phyloP scores from a whole-genome alignment of 2,888 invertebrate species.

The Cephus pulcher region DNA sequence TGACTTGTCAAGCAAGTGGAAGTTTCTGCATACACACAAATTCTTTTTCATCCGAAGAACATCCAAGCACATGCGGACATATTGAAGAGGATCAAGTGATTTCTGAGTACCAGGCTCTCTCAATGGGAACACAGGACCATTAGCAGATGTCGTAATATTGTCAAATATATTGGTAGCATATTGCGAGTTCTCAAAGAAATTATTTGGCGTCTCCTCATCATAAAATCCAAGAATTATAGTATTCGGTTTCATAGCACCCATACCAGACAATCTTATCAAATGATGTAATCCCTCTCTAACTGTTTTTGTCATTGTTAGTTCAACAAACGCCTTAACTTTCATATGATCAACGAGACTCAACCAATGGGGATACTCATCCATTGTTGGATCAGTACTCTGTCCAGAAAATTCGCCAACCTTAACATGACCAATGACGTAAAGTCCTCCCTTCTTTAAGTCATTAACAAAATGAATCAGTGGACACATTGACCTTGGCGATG shows the following conservation, averaged over 20 bases:
- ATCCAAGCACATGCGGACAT: slow-evolving; percentile 88
- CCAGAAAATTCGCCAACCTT: slow-evolving; percentile 73
- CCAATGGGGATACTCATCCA: slow-evolving; percentile 89
- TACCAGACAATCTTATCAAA: slow-evolving; percentile 88
- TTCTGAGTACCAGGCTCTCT: slow-evolving; percentile 66
- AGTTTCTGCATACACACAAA: slow-evolving; percentile 92
- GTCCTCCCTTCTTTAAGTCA: slow-evolving; percentile 94
- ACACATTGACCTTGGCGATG: slow-evolving; percentile 89
- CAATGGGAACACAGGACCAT: slow-evolving; percentile 70
- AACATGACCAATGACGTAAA: slow-evolving; percentile 90
- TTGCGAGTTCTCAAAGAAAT: slow-evolving; percentile 77
- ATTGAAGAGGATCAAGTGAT: slow-evolving; percentile 73
- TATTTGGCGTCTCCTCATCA: slow-evolving; percentile 79
- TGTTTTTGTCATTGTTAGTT: slow-evolving; percentile 87
- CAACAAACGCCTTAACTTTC: slow-evolving; percentile 96
- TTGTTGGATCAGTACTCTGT: slow-evolving; percentile 75
- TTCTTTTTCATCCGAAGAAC: slow-evolving; percentile 94
- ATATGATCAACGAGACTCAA: slow-evolving; percentile 93
- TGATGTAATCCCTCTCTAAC: slow-evolving; percentile 94
- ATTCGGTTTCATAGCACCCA: slow-evolving; percentile 99
- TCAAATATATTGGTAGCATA: slow-evolving; percentile 69
- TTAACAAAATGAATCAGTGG: slow-evolving; percentile 97
- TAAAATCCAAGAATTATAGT: slow-evolving; percentile 96
- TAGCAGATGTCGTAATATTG: slow-evolving; percentile 60
- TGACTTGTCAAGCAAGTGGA: slow-evolving; percentile 84